Percentiles rank a stretch among this genome's conserved stretches.
Conservation (phyloP, 1,140 invertebrate species). For the Adoxophyes honmai region DNA sequence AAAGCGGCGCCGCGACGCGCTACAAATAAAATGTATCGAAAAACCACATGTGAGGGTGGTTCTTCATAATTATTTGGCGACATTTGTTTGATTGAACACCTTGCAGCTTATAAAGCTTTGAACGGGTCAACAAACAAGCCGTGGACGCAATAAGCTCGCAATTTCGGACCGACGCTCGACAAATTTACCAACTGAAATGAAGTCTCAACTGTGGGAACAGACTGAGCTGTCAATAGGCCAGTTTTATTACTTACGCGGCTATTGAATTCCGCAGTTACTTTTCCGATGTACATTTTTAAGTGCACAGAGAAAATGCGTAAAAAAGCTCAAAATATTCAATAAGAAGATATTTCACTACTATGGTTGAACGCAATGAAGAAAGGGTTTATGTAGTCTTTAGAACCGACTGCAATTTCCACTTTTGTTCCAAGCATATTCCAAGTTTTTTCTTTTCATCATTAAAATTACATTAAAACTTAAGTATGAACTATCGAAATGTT, state of each 20-base stretch:
- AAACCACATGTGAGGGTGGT: too few relatives aligned
- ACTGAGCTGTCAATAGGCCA: constrained; percentile 54
- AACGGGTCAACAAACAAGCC: constrained; percentile 52
- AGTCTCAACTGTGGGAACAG: constrained; percentile 49
- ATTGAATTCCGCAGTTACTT: constrained; percentile 57
- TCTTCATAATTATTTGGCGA: constrained; percentile 26
- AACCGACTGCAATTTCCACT: too few relatives aligned
- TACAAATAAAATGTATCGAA: too few relatives aligned
- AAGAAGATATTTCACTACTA: too few relatives aligned
- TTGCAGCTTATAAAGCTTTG: constrained; percentile 60
- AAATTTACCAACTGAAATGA: constrained; percentile 71
- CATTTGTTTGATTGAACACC: constrained; percentile 53
- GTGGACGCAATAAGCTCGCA: constrained; percentile 65
- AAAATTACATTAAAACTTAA: too few relatives aligned
- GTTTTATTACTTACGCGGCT: constrained; percentile 63
- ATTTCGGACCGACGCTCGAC: constrained; percentile 61
- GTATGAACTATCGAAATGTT: too few relatives aligned
- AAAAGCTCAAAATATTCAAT: too few relatives aligned
- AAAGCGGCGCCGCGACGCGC: constrained; percentile 6
- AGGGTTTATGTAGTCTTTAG: too few relatives aligned
- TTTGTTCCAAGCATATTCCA: too few relatives aligned
- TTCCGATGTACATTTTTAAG: constrained; percentile 25
- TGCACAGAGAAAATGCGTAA: too few relatives aligned
- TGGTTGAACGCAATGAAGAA: too few relatives aligned
- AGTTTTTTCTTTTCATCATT: too few relatives aligned